Base-by-base conservation (phyloP, 2,113 vertebrate genomes). In the Merops nubicus region DNA sequence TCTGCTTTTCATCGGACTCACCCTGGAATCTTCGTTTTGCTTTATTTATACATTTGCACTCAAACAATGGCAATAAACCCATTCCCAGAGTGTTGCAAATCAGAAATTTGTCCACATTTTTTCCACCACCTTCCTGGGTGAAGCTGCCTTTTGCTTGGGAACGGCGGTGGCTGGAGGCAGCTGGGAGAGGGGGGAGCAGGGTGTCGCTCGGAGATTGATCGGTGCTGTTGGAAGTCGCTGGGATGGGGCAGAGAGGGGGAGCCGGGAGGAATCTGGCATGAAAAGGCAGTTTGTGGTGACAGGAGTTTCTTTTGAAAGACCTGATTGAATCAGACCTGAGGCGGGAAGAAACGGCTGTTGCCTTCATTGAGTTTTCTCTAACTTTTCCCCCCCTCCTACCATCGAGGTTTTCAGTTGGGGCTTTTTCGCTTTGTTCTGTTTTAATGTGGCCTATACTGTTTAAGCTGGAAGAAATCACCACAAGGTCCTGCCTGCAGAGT, bases 11-110 rank as follows among this genome's bases (percentile, higher is more conserved):
- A 98, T 98, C 97, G 97, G 98, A 97, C 98, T 98, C 98, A 97
- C 98, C 98, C 98, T 98, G 98, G 98, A 98, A 98, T 99, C 99
- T 98, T 98, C 98, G 98, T 97, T 98, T 98, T 98, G 98, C 98
- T 99, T 99, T 99, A 99, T 99, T 99, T 99, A 98, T 98, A 98
- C 98, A 96, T 98, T 98, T 98, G 98, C 98, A 98, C 96, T 97
- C 97, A 98, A 98, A 98, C 98, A 98, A 99, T 98, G 98, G 98
- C 98, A 98, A 99, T 99, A 98, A 99, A 98, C 98, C 98, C 98
- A 98, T 99, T 98, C 98, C 98, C 98, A 96, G 96, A 99, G 99
- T 99, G 99, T 99, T 99, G 97, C 99, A 98, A 99, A 99, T 99
- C 99, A 99, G 98, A 99, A 99, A 99, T 99, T 99, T 99, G 99